Percentiles rank a stretch among this genome's conserved stretches.
Conservation (phyloP, 2,888 invertebrate genomes). For the Meteorus colon region DNA sequence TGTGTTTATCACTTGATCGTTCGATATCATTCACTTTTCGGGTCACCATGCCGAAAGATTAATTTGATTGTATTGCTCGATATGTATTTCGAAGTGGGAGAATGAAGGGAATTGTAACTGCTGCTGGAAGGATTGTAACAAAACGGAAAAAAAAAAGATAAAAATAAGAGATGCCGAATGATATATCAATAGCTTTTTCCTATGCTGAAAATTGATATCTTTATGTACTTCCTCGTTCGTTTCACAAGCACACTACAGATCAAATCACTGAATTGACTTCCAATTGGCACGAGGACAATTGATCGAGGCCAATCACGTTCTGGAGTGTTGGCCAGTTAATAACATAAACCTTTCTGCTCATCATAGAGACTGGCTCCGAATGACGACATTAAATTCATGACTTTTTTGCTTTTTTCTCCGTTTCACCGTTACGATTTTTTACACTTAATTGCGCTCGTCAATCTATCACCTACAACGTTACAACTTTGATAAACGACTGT, state of each 20-base stretch:
- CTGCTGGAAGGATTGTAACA: not conserved
- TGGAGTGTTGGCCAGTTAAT: constrained; percentile 1
- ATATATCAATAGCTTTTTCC: not conserved
- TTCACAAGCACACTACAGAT: not conserved
- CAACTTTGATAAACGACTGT: too few species aligned
- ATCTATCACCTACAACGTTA: too few species aligned
- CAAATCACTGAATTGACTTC: constrained; percentile 24
- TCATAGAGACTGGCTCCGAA: not conserved
- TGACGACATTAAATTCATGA: not conserved
- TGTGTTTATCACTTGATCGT: constrained; percentile 21
- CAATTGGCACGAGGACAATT: constrained; percentile 26
- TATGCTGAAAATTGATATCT: constrained; percentile 1
- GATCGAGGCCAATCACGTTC: constrained; percentile 35
- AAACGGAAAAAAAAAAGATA: not conserved
- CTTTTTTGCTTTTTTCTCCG: not conserved
- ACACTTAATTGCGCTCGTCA: too few species aligned
- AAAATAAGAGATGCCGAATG: not conserved
- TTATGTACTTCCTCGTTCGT: not conserved
- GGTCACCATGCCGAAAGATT: constrained; percentile 21
- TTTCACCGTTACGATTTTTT: too few species aligned
- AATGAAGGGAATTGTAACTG: not conserved
- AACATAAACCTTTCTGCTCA: not conserved
- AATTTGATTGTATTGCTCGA: not conserved
- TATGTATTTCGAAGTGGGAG: not conserved
- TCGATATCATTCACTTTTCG: constrained; percentile 18